A percentile compares a stretch with the other conserved stretches of the same genome.
Conservation (phyloP, 2,888 invertebrate species). For the Ochropacha duplaris region DNA sequence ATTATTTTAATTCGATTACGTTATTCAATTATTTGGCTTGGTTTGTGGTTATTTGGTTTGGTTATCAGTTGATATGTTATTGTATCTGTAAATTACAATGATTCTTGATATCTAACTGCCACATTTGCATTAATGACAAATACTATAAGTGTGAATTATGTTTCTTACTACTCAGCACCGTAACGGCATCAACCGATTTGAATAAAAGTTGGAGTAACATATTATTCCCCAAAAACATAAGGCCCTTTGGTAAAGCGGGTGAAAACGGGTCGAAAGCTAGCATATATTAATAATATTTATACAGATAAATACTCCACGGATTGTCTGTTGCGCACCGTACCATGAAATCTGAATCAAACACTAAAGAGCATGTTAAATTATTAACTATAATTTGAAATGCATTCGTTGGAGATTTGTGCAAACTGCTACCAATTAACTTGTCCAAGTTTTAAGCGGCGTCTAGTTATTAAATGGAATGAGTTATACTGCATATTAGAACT, state of each 20-base stretch:
- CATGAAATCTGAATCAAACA: neutral
- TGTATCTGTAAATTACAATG: neutral
- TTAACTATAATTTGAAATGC: slow-evolving; percentile 23
- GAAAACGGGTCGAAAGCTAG: no score
- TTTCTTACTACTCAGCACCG: no score
- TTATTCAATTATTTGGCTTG: neutral
- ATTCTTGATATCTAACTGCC: no score
- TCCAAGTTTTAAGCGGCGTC: neutral
- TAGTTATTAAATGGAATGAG: slow-evolving; percentile 11
- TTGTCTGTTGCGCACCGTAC: slow-evolving; percentile 16
- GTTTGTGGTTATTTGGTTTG: no score
- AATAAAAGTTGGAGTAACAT: no score
- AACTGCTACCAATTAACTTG: slow-evolving; percentile 16
- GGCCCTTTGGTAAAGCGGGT: no score
- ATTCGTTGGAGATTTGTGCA: slow-evolving; percentile 26
- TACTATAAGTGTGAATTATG: no score
- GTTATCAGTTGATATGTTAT: neutral
- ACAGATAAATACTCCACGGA: neutral
- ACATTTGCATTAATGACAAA: no score
- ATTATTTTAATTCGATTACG: slow-evolving; percentile 1
- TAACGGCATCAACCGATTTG: no score
- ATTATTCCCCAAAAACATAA: no score
- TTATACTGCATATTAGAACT: neutral
- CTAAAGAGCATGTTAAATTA: slow-evolving; percentile 28
- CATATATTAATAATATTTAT: no score